These are phyloP conservation scores for Choloepus hoffmanni DNA, from an alignment of 2,113 vertebrate genomes.

Conservation along the genomic window DNA sequence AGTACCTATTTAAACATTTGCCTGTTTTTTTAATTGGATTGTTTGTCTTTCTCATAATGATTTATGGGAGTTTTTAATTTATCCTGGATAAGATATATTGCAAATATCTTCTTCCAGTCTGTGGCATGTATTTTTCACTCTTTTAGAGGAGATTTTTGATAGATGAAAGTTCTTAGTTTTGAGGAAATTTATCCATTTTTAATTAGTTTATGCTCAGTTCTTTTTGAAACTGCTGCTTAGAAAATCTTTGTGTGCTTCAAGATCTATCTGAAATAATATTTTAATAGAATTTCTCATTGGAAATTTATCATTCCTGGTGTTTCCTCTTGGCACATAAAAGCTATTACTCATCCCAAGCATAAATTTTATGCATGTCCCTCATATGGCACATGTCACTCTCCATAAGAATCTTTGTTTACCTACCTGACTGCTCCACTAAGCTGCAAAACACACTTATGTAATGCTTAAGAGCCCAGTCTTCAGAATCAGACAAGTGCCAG, in stretches of 20 bases:
- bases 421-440: background rate
- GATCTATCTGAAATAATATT: background rate
- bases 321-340: background rate
- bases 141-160: background rate
- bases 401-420: background rate
- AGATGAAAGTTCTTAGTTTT: background rate
- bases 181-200: background rate
- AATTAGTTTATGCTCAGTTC: background rate
- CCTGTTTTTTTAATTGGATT: background rate
- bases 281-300: background rate
- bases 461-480: background rate
- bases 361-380: background rate
- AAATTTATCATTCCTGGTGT: background rate
- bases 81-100: background rate
- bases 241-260: background rate
- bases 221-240: background rate
- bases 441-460: background rate
- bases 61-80: background rate
- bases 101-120: background rate
- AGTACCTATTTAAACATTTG: background rate
- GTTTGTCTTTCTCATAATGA: slow-evolving; percentile 10
- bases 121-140: background rate
- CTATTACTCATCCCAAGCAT: background rate
- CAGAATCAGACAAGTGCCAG: too few species aligned
- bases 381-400: background rate